Percentiles rank a stretch among this genome's conserved stretches.
Conservation (phyloP, 1,140 invertebrate species). For the Aphelenchoides besseyi region DNA sequence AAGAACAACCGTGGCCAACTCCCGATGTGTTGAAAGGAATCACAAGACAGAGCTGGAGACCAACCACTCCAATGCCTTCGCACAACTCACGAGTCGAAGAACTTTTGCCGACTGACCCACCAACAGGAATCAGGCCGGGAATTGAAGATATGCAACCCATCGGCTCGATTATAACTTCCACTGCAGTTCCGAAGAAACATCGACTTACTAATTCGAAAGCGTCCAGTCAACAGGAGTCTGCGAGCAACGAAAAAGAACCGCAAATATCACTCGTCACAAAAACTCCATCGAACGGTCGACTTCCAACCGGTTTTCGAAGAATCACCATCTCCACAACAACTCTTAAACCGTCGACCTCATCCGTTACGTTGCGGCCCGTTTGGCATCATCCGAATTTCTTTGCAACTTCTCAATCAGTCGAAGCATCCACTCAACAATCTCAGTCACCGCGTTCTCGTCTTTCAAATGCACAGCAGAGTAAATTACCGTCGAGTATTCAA, state of each 20-base stretch:
- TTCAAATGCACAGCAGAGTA: not conserved
- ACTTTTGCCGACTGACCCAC: not conserved
- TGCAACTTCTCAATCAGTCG: not conserved
- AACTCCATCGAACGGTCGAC: not conserved
- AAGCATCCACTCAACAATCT: not conserved
- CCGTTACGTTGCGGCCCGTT: not conserved
- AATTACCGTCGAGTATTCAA: constrained; percentile 1
- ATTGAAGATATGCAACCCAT: not conserved
- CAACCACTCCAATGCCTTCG: not conserved
- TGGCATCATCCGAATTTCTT: constrained; percentile 3
- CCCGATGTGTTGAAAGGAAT: constrained; percentile 2
- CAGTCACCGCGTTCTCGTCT: not conserved
- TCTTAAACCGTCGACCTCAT: constrained; percentile 8
- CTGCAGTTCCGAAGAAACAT: not conserved
- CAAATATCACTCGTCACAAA: not conserved
- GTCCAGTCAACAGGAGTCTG: not conserved
- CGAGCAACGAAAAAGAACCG: not conserved
- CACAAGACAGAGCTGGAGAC: not conserved
- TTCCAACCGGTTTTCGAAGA: not conserved
- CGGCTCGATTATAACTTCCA: not conserved
- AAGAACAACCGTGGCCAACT: constrained; percentile 14
- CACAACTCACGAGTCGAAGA: not conserved
- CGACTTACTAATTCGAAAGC: not conserved
- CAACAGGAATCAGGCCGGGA: not conserved
- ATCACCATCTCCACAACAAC: constrained; percentile 16